A percentile compares a stretch with the other conserved stretches of the same genome.
Evolutionary conservation across 2,888 invertebrate genomes (phyloP).

Genomic region (Himalopsyche kuldschensis): DNA sequence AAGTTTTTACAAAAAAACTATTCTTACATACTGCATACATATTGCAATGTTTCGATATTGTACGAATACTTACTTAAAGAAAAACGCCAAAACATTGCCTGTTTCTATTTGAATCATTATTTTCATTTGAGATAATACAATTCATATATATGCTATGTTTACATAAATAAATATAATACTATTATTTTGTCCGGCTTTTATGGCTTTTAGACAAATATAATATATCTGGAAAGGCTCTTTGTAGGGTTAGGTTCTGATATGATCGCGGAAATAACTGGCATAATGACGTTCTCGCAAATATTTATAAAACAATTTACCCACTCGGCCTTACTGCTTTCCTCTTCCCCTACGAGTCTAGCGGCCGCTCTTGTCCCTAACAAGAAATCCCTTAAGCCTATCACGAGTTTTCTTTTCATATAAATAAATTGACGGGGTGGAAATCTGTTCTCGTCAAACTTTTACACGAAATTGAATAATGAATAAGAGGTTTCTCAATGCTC

Average conservation of each 20-base stretch:
- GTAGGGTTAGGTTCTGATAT: neutral
- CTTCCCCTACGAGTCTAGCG: neutral
- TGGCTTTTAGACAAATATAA: neutral
- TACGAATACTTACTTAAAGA: too few relatives aligned
- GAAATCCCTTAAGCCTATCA: slow-evolving; percentile 30
- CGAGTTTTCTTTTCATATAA: slow-evolving; percentile 27
- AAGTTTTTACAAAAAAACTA: too few relatives aligned
- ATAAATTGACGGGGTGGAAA: slow-evolving; percentile 24
- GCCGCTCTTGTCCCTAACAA: slow-evolving; percentile 14
- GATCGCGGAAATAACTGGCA: neutral
- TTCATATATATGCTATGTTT: too few relatives aligned
- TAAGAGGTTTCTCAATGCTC: neutral
- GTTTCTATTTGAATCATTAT: too few relatives aligned
- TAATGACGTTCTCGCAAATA: slow-evolving; percentile 27
- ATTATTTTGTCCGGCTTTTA: neutral
- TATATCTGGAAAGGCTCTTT: neutral
- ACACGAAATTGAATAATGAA: neutral
- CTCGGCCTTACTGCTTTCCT: neutral
- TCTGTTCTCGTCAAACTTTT: neutral
- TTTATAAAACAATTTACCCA: slow-evolving; percentile 28
- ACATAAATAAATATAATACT: too few relatives aligned
- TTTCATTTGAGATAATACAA: too few relatives aligned
- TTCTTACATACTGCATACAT: too few relatives aligned
- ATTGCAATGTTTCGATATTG: too few relatives aligned
- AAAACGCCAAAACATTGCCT: too few relatives aligned